Conservation (phyloP, 2,797 vertebrate species). For the Gambelia wislizenii region DNA sequence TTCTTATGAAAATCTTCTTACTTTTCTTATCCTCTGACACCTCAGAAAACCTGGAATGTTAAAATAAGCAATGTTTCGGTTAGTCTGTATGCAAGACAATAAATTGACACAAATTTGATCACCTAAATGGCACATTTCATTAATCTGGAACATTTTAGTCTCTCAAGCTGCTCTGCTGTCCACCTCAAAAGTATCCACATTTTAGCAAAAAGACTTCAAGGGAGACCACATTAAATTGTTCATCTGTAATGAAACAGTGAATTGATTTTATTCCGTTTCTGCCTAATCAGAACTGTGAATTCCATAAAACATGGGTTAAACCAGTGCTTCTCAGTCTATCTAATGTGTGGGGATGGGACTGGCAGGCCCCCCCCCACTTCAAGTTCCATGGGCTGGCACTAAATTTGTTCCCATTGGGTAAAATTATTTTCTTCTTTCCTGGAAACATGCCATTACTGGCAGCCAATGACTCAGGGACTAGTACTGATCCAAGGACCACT, state of each 20-base stretch:
- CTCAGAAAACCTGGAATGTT: constrained; percentile 13
- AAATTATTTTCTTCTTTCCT: too few relatives aligned
- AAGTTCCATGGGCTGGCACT: too few relatives aligned
- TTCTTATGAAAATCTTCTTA: constrained; percentile 4
- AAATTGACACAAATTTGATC: neutral
- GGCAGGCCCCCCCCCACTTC: too few relatives aligned
- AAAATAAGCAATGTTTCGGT: constrained; percentile 4
- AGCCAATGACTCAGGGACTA: too few relatives aligned
- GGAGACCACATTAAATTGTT: neutral
- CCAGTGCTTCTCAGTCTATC: neutral
- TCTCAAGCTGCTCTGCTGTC: neutral
- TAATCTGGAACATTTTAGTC: neutral
- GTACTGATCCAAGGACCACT: too few relatives aligned
- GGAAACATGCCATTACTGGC: too few relatives aligned
- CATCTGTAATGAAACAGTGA: neutral
- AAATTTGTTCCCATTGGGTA: too few relatives aligned
- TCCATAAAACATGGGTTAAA: neutral
- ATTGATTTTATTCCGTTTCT: neutral
- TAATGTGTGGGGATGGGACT: too few relatives aligned
- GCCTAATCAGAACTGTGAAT: neutral
- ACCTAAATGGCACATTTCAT: neutral
- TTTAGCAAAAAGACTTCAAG: neutral
- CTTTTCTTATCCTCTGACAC: neutral
- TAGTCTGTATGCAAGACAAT: neutral
- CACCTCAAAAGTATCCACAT: neutral